phyloP scores from a whole-genome alignment of 2,113 vertebrate genomes.

The Athene noctua region DNA sequence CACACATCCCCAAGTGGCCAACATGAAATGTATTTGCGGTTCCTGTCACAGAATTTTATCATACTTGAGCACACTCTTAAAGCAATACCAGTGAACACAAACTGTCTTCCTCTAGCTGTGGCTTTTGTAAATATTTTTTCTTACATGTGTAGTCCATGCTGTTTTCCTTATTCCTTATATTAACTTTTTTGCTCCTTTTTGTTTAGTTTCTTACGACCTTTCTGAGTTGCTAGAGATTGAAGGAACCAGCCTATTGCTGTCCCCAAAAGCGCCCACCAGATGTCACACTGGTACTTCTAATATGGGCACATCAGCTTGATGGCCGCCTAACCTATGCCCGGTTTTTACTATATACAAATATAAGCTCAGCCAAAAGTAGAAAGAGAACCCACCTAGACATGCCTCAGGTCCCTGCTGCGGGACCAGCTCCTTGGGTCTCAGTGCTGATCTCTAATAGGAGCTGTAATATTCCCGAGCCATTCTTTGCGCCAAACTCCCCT shows the following conservation, averaged over 20 bases:
- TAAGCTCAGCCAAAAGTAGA: background rate
- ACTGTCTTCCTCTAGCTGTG: background rate
- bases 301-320: too few relatives aligned
- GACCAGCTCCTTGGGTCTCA: background rate
- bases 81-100: background rate
- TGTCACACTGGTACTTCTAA: constrained; percentile 17
- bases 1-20: background rate
- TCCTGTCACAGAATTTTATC: background rate
- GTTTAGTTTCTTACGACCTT: background rate
- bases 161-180: background rate
- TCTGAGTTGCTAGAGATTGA: background rate
- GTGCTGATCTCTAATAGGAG: background rate
- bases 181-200: background rate
- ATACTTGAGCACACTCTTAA: background rate
- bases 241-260: background rate
- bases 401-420: background rate
- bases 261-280: background rate
- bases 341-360: background rate
- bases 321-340: background rate
- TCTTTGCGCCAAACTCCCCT: background rate
- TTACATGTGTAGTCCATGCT: background rate
- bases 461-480: background rate
- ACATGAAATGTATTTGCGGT: background rate
- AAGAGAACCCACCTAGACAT: background rate
- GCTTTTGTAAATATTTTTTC: background rate